Percentiles rank a stretch among this genome's conserved stretches.
Evolutionary conservation across 2,797 vertebrate species (phyloP).

Genomic region (Eospalax fontanierii): DNA sequence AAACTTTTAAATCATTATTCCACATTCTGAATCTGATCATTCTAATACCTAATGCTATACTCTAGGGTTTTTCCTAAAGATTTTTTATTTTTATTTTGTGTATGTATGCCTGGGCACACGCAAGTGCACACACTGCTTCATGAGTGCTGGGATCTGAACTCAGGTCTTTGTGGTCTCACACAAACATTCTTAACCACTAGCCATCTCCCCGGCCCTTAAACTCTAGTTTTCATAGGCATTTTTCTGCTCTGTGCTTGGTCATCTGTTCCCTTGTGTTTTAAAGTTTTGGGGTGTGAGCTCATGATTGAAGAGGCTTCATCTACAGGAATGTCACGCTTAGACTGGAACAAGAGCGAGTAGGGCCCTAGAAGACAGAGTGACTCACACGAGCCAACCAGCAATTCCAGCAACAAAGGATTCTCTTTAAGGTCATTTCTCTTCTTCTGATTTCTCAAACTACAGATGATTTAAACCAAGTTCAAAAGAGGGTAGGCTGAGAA

Average conservation of each 20-base stretch:
- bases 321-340: background rate
- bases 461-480: background rate
- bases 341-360: background rate
- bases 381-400: background rate
- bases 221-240: background rate
- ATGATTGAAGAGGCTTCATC: background rate
- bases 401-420: background rate
- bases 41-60: background rate
- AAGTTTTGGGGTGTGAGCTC: background rate
- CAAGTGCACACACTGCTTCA: too few relatives aligned
- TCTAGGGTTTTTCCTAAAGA: too few relatives aligned
- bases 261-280: background rate
- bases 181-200: too few relatives aligned
- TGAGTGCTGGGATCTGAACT: too few relatives aligned
- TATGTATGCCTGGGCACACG: too few relatives aligned
- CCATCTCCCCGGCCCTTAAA: background rate
- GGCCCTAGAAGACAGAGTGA: background rate
- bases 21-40: background rate
- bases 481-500: background rate
- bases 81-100: too few relatives aligned
- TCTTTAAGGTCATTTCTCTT: background rate
- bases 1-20: background rate
- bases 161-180: too few relatives aligned
- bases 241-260: background rate
- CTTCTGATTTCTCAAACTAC: background rate